Base-by-base conservation (phyloP, 2,113 vertebrate genomes). In the Platichthys stellatus region DNA sequence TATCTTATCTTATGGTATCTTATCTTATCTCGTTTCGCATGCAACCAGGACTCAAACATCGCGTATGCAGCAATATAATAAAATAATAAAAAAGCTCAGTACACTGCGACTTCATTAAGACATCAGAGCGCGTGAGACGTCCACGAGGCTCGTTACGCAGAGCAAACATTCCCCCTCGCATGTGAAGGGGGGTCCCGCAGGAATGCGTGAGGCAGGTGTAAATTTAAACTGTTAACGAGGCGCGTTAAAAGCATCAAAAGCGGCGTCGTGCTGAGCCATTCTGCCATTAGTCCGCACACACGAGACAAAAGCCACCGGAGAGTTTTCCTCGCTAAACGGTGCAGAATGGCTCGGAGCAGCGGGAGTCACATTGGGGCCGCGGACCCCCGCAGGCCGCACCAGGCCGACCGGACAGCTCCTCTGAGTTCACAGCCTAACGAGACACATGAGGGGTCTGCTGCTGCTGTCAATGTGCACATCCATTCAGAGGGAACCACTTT, bases 181-280 rank as follows among this genome's bases (percentile, higher is more conserved):
- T 38, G 56, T 20, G 65, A 73, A 73, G 61, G 38, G 81, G 85
- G 68, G 61, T 85, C 87, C 80, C 78, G 66, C 86, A 84, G 91
- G 90, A 92, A 91, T 91, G 88, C 74, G 20, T 18, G 73, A 80
- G 85, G 85, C 92, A 93, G 93, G 93, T 94, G 92, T 93, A 91
- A 87, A 88, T 90, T 85, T 88, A 89, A 91, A 79, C 78, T 78
- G 86, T 91, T 93, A 94, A 94, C 89, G 93, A 92, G 89, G 69
- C 89, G 85, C 86, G 74, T 92, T 92, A 90, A 87, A 92, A 68
- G 87, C 86, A 82, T 93, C 89, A 92, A 92, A 43, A 92, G 90
- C 51, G 74, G 60, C 78, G 11, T 40, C 90, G 73, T 89, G 90
- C 88, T 88, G 91, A 63, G 86, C 88, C 64, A 47, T 90, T 83